These are phyloP conservation scores for Euwallacea fornicatus DNA, from an alignment of 1,140 invertebrate species.

Conservation along the genomic window DNA sequence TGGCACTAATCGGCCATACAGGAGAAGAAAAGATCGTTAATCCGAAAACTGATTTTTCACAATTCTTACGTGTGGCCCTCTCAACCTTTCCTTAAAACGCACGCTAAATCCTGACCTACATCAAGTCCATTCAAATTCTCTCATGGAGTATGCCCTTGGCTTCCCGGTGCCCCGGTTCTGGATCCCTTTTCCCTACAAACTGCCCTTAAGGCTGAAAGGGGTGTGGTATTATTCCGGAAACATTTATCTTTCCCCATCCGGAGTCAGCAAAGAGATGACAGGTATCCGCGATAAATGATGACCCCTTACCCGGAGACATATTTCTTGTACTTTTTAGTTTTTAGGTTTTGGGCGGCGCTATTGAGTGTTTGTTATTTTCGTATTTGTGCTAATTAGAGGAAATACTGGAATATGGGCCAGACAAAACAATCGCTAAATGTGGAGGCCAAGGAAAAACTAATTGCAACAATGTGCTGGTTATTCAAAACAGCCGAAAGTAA, in stretches of 20 bases:
- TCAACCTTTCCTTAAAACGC: too few species aligned
- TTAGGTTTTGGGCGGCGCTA: too few species aligned
- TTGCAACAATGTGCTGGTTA: constrained; percentile 18
- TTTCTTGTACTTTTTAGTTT: too few species aligned
- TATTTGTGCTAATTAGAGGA: too few species aligned
- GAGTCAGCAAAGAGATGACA: background rate
- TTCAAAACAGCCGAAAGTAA: constrained; percentile 28
- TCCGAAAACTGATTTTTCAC: too few species aligned
- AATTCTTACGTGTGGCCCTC: too few species aligned
- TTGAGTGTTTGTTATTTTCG: too few species aligned
- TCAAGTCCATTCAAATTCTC: constrained; percentile 12
- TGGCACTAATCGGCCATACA: too few species aligned
- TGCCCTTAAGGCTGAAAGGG: constrained; percentile 16
- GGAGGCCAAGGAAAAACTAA: constrained; percentile 22
- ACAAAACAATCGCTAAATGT: constrained; percentile 26
- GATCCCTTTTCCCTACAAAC: constrained; percentile 3
- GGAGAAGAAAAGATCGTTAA: too few species aligned
- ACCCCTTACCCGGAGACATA: too few species aligned
- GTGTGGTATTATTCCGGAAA: constrained; percentile 21
- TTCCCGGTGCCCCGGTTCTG: constrained; percentile 14
- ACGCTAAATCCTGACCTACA: constrained; percentile 6
- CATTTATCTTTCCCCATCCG: constrained; percentile 14
- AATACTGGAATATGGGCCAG: background rate
- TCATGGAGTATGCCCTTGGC: constrained; percentile 7
- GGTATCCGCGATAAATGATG: background rate